Base-by-base conservation (phyloP, 2,113 vertebrate species). In the Xiphophorus maculatus region DNA sequence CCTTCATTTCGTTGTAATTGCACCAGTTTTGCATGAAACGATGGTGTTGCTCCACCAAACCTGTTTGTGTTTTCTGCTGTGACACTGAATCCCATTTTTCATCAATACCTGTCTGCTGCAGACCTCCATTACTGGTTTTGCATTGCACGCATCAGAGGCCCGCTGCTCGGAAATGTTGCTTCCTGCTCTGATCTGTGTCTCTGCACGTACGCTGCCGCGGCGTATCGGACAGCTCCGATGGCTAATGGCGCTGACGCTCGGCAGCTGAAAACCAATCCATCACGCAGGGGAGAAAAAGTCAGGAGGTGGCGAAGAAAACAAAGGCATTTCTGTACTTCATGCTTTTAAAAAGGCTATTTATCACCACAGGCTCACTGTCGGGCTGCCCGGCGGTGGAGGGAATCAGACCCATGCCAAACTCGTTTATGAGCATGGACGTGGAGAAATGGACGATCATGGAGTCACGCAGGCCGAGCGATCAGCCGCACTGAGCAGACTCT, bases 311-410 rank as follows among this genome's bases (percentile, higher is more conserved):
- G 69, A 51, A 62, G 66, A 91, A 90, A 89, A 92, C 90, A 88
- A 89, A 79, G 83, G 81, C 58, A 44, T 76, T 3, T 40, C 81
- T 90, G 85, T 87, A 92, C 90, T 93, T 93, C 90, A 89, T 93
- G 77, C 85, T 89, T 93, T 92, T 91, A 93, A 93, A 67, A 93
- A 90, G 90, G 89, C 93, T 90, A 93, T 94, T 94, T 81, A 94
- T 94, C 93, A 95, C 89, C 87, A 73, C 80, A 85, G 90, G 84
- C 71, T 77, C 84, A 79, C 88, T 94, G 94, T 94, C 93, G 93
- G 88, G 54, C 84, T 87, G 80, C 72, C 74, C 85, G 75, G 92
- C 89, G 84, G 77, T 54, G 71, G 81, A 89, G 91, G 88, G 88
- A 90, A 90, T 90, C 89, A 91, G 91, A 84, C 81, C 73, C 64